Evolutionary conservation across 2,113 vertebrate genomes (phyloP), one percentile per base, ranked within the genome.

Genomic region (Numida meleagris): DNA sequence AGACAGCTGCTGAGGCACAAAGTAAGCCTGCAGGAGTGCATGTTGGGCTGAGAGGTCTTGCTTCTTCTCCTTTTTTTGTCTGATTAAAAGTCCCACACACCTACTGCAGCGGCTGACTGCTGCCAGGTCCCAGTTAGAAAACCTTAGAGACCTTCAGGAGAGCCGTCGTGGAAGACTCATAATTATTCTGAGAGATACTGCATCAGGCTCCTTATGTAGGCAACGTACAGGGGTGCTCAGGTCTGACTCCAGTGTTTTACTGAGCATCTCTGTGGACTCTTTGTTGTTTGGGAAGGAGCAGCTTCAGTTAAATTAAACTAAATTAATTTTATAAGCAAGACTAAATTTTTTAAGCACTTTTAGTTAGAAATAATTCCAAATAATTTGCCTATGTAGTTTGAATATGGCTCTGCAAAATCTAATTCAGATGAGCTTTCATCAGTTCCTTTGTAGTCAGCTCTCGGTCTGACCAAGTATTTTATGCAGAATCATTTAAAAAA

Each of bases 401-500:
- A 66, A 25, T 33, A 45, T 57, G 34, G 12, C 46, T 75, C 79
- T 38, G 25, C 24, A 73, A 73, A 57, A 50, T 43, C 24, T 63
- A 20, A 21, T 40, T 24, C 53, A 23, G 31, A 5, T 21, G 4
- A 5, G 31, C n/a, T 65, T 63, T 71, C 0, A 1, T 0, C 0
- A 75, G 24, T 31, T 81, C 34, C 14, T 46, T 17, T 10, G 34
- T 29, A 67, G 46, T 42, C 51, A 81, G 17, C 31, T 20, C 50
- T 72, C 2, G 0, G n/a, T 72, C 51, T 67, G 20, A 53, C 34
- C 48, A 17, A 74, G 12, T n/a, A 21, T 58, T n/a, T 45, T 20
- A 29, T 0, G 0, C 19, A 20, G 38, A 67, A 42, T 17, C 4
- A 1, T 42, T 55, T 7, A 6, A 34, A n/a, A 57, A 18, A 21